Evolutionary conservation across 2,113 vertebrate species (phyloP), one percentile per base, ranked within the genome.

Genomic region (Corythaixoides concolor): DNA sequence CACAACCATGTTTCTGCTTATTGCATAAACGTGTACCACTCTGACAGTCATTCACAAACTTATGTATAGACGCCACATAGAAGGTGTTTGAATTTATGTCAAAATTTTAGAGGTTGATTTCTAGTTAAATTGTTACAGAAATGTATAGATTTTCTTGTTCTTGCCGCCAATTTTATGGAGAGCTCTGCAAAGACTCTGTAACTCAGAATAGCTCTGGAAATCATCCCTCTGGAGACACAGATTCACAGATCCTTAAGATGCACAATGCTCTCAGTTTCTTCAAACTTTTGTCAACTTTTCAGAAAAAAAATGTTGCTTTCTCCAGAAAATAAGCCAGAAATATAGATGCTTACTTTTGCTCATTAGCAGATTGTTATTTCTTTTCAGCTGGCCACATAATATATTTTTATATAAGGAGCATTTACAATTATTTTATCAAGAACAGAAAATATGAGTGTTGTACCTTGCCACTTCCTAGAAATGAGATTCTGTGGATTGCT

Each of bases 251-350:
- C 43, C 41, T 85, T 88, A 94, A 85, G 55, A 37, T 55, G 15
- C 13, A 69, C 72, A 80, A n/a, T 89, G 20, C 27, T 81, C 12
- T 79, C 91, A 62, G 47, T 73, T 30, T 80, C 66, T 85, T 95
- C 77, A 91, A 90, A 91, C 15, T 3, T 60, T 15, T 68, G 33
- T 43, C 76, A 93, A 43, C 35, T 85, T 95, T 88, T 84, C 68
- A 58, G 68, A 96, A 97, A 94, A 97, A 94, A 53, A 93, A 33
- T 30, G 30, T 77, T 76, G 32, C 43, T 88, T 45, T 53, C 45
- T 66, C 82, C 79, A 45, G 37, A 95, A 52, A 63, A 90, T 15
- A 74, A 90, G 19, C 27, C 33, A 53, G 75, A 85, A 21, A 78
- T 52, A 89, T 12, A n/a, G 8, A 33, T 92, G 30, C 14, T 53